phyloP scores from a whole-genome alignment of 2,888 invertebrate genomes.

The Conus canariensis region DNA sequence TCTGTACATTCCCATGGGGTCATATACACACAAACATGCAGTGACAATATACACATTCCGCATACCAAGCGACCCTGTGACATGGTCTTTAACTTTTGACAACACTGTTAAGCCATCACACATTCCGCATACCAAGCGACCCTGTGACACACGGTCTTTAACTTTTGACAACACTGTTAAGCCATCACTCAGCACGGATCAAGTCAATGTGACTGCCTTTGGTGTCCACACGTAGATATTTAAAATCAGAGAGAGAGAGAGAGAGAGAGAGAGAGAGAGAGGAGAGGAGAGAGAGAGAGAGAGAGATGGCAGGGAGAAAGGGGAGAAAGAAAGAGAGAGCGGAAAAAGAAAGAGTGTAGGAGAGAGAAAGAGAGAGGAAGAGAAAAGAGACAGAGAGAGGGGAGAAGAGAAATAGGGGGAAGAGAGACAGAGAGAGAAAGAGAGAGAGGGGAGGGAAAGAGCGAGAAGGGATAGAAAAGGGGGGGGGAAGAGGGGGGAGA shows the following conservation, averaged over 20 bases:
- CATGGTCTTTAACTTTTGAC: too few relatives aligned
- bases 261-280: too few relatives aligned
- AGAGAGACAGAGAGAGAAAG: neutral
- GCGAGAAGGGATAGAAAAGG: neutral
- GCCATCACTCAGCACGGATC: too few relatives aligned
- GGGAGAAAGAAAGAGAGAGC: neutral
- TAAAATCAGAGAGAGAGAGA: too few relatives aligned
- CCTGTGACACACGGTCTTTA: neutral
- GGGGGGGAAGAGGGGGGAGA: neutral
- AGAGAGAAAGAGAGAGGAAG: neutral
- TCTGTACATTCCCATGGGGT: neutral
- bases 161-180: too few relatives aligned
- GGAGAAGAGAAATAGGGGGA: too few relatives aligned
- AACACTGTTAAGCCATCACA: too few relatives aligned
- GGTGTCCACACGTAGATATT: too few relatives aligned
- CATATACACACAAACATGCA: neutral
- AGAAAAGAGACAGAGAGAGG: too few relatives aligned
- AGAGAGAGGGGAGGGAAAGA: neutral
- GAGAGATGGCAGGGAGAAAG: neutral
- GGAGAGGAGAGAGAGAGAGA: too few relatives aligned
- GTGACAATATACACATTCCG: too few relatives aligned
- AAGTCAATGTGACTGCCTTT: too few relatives aligned
- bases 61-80: neutral
- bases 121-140: neutral
- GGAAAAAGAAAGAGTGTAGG: neutral